Evolutionary conservation across 2,888 invertebrate species (phyloP).

Genomic region (Hydraecia micacea): DNA sequence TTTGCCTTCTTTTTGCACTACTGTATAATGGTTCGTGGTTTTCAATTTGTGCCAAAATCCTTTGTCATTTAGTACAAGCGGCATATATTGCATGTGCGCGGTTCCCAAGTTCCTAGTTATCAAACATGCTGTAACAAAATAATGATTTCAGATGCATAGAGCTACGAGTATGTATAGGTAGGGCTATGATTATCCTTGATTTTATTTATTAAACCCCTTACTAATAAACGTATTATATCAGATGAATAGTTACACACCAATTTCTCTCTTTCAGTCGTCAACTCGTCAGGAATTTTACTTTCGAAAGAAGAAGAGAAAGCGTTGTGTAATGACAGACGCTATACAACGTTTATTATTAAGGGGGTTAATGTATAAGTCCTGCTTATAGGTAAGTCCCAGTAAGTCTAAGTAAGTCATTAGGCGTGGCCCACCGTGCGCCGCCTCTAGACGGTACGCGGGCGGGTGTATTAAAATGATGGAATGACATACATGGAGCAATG

Average conservation of each 20-base stretch:
- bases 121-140: slow-evolving; percentile 63
- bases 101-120: slow-evolving; percentile 43
- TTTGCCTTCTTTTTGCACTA: slow-evolving; percentile 33
- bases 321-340: no score
- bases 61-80: slow-evolving; percentile 52
- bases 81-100: slow-evolving; percentile 33
- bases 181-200: background rate
- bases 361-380: background rate
- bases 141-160: background rate
- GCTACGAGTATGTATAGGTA: no score
- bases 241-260: no score
- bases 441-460: background rate
- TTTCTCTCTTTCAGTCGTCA: no score
- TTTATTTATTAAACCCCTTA: background rate
- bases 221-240: no score
- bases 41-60: slow-evolving; percentile 49
- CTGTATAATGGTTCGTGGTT: slow-evolving; percentile 28
- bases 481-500: background rate
- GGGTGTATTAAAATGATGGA: background rate
- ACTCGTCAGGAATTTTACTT: no score
- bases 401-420: no score
- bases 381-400: background rate
- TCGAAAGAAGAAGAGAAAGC: no score
- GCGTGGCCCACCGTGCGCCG: background rate
- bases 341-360: no score